Evolutionary conservation across 2,113 vertebrate species (phyloP).

Genomic region (Pachyramphus minor): DNA sequence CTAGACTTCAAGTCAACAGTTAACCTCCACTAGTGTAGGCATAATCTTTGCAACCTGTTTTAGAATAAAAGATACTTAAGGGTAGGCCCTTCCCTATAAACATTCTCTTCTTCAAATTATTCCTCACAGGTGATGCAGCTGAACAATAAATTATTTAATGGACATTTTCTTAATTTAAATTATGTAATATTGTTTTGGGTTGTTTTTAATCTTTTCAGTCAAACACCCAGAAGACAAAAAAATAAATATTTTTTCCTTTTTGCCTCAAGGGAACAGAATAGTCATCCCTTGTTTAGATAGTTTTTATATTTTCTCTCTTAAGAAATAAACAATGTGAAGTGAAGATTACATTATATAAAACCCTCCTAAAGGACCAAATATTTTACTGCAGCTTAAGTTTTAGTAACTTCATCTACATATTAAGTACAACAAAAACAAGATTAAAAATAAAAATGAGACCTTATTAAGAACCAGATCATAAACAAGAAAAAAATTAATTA

Average conservation of each 20-base stretch:
- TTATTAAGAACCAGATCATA: neutral
- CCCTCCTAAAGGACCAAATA: neutral
- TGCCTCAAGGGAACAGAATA: neutral
- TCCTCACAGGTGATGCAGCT: neutral
- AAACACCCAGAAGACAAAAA: neutral
- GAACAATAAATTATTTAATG: neutral
- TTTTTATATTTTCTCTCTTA: neutral
- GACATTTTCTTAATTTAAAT: neutral
- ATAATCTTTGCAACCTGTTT: neutral
- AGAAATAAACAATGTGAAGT: neutral
- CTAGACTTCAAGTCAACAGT: neutral
- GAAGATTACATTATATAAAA: neutral
- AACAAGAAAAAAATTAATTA: neutral
- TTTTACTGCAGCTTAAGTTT: neutral
- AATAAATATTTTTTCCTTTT: neutral
- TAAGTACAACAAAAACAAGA: neutral
- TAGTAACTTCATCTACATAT: neutral
- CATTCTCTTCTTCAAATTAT: neutral
- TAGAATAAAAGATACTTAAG: neutral
- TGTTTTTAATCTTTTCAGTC: neutral
- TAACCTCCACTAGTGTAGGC: neutral
- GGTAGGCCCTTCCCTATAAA: neutral
- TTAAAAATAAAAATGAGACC: neutral
- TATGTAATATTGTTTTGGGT: accelerated
- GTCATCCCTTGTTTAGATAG: neutral